phyloP scores from a whole-genome alignment of 1,140 invertebrate genomes.

The Monochamus saltuarius region DNA sequence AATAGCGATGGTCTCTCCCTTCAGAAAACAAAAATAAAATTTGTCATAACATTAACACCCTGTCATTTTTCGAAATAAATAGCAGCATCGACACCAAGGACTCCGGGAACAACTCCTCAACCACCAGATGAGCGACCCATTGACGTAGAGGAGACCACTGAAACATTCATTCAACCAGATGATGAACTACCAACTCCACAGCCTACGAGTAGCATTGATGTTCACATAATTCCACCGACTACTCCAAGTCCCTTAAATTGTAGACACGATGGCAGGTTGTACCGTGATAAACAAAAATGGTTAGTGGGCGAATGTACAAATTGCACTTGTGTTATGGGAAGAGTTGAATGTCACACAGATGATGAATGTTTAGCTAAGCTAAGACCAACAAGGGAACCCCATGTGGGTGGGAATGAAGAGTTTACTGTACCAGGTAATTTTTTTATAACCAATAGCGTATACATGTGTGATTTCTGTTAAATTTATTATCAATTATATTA shows the following conservation, averaged over 20 bases:
- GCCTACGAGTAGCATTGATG: slow-evolving; percentile 32
- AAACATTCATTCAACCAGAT: slow-evolving; percentile 39
- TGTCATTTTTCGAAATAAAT: not conserved
- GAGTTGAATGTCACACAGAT: slow-evolving; percentile 58
- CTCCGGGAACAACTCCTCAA: slow-evolving; percentile 39
- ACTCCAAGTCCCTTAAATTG: slow-evolving; percentile 22
- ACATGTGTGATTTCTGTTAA: not conserved
- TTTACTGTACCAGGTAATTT: slow-evolving; percentile 17
- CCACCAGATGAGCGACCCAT: slow-evolving; percentile 42
- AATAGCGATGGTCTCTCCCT: too few species aligned
- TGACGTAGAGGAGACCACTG: slow-evolving; percentile 28
- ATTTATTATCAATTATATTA: not conserved
- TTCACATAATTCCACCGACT: slow-evolving; percentile 30
- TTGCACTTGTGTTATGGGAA: slow-evolving; percentile 61
- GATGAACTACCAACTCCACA: slow-evolving; percentile 39
- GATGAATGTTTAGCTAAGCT: slow-evolving; percentile 41
- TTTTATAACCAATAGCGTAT: not conserved
- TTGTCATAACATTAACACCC: not conserved
- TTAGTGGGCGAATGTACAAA: slow-evolving; percentile 64
- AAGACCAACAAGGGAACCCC: slow-evolving; percentile 22
- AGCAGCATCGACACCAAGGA: slow-evolving; percentile 14
- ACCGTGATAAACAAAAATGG: slow-evolving; percentile 65
- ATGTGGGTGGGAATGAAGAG: slow-evolving; percentile 6
- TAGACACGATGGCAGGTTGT: slow-evolving; percentile 42
- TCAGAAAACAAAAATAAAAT: slow-evolving; percentile 6